A percentile compares a stretch with the other conserved stretches of the same genome.
Evolutionary conservation across 64 coral and sea anemone genomes (phyloP).

Genomic region (Dendrophyllia cribrosa): DNA sequence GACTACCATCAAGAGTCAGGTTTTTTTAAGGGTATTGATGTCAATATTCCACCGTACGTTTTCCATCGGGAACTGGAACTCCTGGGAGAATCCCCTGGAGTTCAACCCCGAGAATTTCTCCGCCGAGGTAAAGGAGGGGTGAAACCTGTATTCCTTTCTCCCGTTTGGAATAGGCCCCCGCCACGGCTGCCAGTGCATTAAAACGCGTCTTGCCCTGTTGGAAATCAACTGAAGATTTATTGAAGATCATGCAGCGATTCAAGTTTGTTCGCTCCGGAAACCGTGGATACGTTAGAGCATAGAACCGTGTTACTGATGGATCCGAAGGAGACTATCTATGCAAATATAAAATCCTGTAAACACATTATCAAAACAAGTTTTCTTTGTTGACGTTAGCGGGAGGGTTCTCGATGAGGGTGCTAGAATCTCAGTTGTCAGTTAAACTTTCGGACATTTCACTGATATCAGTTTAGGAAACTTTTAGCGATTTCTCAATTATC

Average conservation of each 20-base stretch:
- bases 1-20: constrained; percentile 42
- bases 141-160: constrained; percentile 75
- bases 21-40: constrained; percentile 68
- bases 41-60: constrained; percentile 71
- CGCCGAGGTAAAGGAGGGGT: constrained; percentile 64
- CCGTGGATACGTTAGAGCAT: constrained; percentile 58
- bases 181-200: constrained; percentile 84
- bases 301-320: constrained; percentile 53
- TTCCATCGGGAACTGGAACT: constrained; percentile 82
- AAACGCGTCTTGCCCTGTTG: constrained; percentile 76
- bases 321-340: constrained; percentile 59
- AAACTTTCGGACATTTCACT: no score
- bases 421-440: no score
- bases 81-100: constrained; percentile 78
- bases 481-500: no score
- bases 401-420: no score
- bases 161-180: constrained; percentile 86
- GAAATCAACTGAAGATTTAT: constrained; percentile 72
- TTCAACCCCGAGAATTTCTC: constrained; percentile 85
- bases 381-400: no score
- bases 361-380: no score
- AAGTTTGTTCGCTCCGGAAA: constrained; percentile 74
- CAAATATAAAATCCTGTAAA: constrained; percentile 70
- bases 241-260: constrained; percentile 66
- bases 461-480: no score